These are phyloP conservation scores for Agrotis puta DNA, from an alignment of 2,888 invertebrate genomes.

Conservation along the genomic window DNA sequence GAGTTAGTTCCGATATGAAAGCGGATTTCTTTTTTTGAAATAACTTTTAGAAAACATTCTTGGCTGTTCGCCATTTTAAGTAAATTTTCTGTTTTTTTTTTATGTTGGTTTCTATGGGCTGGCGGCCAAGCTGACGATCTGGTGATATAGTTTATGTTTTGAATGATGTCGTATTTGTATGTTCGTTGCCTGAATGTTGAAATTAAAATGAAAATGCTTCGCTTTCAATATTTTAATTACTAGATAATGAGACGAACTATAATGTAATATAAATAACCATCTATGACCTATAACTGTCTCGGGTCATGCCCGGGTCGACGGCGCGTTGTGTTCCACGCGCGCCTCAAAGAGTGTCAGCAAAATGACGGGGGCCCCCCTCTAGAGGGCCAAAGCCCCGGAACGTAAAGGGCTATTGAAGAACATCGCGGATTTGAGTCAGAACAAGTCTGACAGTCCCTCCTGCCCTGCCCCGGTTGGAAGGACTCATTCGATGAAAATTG, in stretches of 20 bases:
- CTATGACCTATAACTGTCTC: too few species aligned
- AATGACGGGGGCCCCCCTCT: too few species aligned
- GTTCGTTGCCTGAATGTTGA: conserved; percentile 26
- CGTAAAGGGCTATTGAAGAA: too few species aligned
- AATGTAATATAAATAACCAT: not conserved
- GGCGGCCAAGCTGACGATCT: conserved; percentile 68
- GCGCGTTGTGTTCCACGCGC: too few species aligned
- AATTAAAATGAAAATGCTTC: not conserved
- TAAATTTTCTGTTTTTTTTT: conserved; percentile 69
- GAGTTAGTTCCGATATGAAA: conserved; percentile 83
- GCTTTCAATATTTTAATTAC: too few species aligned
- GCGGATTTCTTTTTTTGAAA: conserved; percentile 79
- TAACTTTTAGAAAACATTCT: conserved; percentile 75
- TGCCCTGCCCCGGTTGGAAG: too few species aligned
- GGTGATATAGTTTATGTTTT: conserved; percentile 38
- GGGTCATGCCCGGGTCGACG: too few species aligned
- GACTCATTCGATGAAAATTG: too few species aligned
- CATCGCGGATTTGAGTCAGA: too few species aligned
- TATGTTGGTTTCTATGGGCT: conserved; percentile 66
- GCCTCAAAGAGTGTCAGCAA: too few species aligned
- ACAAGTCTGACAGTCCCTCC: too few species aligned
- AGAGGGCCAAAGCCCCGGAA: too few species aligned
- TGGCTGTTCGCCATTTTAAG: conserved; percentile 73
- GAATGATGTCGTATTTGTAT: conserved; percentile 5
- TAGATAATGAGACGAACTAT: not conserved